Conservation (phyloP, 2,797 vertebrate species). For the Columba guinea region DNA sequence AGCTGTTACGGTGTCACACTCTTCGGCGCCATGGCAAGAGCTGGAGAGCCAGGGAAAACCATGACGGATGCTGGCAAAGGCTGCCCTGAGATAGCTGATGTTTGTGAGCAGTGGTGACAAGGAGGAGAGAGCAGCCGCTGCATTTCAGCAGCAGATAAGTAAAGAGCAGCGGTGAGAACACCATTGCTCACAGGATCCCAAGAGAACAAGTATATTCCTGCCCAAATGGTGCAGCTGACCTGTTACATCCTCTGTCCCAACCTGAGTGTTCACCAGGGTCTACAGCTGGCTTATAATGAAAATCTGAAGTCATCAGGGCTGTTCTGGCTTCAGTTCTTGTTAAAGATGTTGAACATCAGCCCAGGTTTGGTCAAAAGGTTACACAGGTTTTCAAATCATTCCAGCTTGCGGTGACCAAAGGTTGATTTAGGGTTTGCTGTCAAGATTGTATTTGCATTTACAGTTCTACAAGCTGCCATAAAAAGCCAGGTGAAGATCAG, state of each 20-base stretch:
- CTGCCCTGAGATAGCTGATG: neutral
- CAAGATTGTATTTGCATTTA: neutral
- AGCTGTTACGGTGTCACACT: neutral
- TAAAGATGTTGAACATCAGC: constrained; percentile 52
- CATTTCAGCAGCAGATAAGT: neutral
- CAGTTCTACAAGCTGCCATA: constrained; percentile 17
- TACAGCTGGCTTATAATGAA: constrained; percentile 27
- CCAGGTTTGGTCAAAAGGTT: constrained; percentile 53
- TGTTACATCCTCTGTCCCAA: constrained; percentile 18
- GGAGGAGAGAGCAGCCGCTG: neutral
- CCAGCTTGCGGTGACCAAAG: constrained; percentile 31
- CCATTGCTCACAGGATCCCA: neutral
- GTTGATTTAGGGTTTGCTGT: constrained; percentile 27
- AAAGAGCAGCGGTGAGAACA: neutral
- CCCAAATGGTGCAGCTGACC: constrained; percentile 36
- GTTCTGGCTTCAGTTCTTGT: constrained; percentile 12
- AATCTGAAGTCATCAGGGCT: constrained; percentile 33
- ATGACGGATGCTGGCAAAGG: neutral
- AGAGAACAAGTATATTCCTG: neutral
- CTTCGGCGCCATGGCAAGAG: neutral
- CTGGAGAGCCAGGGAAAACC: neutral
- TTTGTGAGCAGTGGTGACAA: neutral
- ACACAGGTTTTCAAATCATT: constrained; percentile 32
- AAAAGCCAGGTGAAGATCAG: constrained; percentile 19
- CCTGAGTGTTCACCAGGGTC: neutral